Evolutionary conservation across 2,797 vertebrate genomes (phyloP).

Genomic region (Sebastes dallii): DNA sequence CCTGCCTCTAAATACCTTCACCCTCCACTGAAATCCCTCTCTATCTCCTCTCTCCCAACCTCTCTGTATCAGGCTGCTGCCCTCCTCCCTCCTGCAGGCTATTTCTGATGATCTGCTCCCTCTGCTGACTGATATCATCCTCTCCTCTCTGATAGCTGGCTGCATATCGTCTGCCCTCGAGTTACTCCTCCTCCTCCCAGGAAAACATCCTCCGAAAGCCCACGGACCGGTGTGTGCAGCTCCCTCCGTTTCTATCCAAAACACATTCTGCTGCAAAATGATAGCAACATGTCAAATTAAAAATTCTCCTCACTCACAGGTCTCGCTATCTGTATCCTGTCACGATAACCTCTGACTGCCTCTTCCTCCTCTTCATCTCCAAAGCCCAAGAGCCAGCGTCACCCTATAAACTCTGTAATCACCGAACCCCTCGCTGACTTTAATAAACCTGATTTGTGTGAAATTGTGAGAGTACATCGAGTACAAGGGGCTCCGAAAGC

Average conservation of each 20-base stretch:
- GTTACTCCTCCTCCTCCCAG: constrained; percentile 5
- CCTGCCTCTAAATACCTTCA: not conserved
- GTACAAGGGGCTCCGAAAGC: not conserved
- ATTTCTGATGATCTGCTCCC: constrained; percentile 38
- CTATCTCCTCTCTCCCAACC: not conserved
- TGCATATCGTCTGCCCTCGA: constrained; percentile 21
- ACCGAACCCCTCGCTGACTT: constrained; percentile 7
- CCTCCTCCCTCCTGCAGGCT: constrained; percentile 7
- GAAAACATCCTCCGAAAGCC: constrained; percentile 8
- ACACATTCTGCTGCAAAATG: not conserved
- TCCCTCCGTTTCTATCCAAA: not conserved
- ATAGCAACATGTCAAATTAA: not conserved
- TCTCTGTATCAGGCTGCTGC: not conserved
- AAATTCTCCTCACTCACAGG: not conserved
- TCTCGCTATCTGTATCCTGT: not conserved
- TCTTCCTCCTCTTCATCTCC: not conserved
- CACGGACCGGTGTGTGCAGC: not conserved
- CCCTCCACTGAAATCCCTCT: not conserved
- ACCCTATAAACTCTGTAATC: not conserved
- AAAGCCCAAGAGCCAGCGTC: not conserved
- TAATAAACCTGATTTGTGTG: constrained; percentile 30
- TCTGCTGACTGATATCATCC: constrained; percentile 46
- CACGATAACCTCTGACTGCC: not conserved
- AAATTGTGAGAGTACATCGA: not conserved
- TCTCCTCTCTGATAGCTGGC: constrained; percentile 30